Base-by-base conservation (phyloP, 1,140 invertebrate genomes). In the Bombus haemorrhoidalis region DNA sequence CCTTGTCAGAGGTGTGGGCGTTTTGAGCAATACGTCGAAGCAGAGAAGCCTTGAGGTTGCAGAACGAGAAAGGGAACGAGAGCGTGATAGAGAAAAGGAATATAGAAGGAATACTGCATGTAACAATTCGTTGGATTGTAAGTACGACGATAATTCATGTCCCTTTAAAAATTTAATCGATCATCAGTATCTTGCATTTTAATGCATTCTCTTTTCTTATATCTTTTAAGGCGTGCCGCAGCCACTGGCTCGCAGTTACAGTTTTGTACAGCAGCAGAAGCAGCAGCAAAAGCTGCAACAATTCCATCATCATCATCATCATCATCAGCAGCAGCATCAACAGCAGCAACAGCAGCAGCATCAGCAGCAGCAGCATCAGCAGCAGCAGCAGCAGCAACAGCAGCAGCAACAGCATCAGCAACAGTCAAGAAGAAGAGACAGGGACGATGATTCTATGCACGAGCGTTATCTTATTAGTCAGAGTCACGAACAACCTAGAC, bases 391-490 rank as follows among this genome's bases (percentile, higher is more conserved):
- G 94, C 96, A 91, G 78, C 95, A 86, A 78, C 68, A 91, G 47
- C 95, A 95, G 3, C 95, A 96, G 9, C 96, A 85, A 76, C 93
- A 91, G 6, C 89, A 92, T 2, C 94, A 94, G 0, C 95, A 95
- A 78, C 94, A 95, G 22, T 94, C 94, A 69, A 93, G 94, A 71
- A 93, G 94, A 62, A 94, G 95, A 34, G 95, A 96, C 13, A 95
- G 95, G 39, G 96, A 96, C 47, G 97, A 97, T 91, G 97, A 98
- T 94, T 97, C 97, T 0, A 98, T 98, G 97, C 97, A 98, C 93
- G 97, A 98, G 91, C 97, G 97, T 90, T 98, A 97, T 91, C 96
- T 98, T 41, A 91, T 96, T 57, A 92, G 93, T 47, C 94, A 95
- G 64, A 91, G 64, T 12, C 91, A 93, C 43, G 93, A 94, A 41